Evolutionary conservation across 1,140 invertebrate species (phyloP).

Genomic region (Epicauta chinensis): DNA sequence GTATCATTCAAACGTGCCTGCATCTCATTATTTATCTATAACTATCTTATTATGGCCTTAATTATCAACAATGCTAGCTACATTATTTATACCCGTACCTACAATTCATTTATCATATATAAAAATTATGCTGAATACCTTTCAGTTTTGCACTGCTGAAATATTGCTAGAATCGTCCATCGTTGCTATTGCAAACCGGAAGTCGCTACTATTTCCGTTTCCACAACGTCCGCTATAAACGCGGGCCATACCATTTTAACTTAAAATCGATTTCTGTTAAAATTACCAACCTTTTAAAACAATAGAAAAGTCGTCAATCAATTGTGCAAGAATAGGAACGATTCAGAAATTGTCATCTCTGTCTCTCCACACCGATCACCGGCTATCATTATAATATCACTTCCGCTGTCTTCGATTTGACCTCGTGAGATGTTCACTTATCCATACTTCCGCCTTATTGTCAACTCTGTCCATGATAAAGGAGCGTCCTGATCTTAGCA

Average conservation of each 20-base stretch:
- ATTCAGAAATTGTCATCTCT: too few species aligned
- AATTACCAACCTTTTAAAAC: slow-evolving; percentile 23
- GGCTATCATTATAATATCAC: slow-evolving; percentile 21
- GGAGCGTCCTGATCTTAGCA: slow-evolving; percentile 8
- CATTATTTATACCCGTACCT: too few species aligned
- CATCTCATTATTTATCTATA: slow-evolving; percentile 19
- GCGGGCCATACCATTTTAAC: slow-evolving; percentile 21
- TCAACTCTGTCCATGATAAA: not conserved
- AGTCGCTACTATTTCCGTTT: slow-evolving; percentile 25
- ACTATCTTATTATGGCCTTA: slow-evolving; percentile 20
- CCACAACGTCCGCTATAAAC: slow-evolving; percentile 13
- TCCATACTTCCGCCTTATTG: slow-evolving; percentile 27
- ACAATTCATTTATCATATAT: too few species aligned
- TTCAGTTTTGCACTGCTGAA: not conserved
- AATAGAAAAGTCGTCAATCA: slow-evolving; percentile 14
- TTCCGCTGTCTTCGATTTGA: slow-evolving; percentile 23
- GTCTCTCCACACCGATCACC: slow-evolving; percentile 19
- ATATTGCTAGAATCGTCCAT: slow-evolving; percentile 9
- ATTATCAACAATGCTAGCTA: slow-evolving; percentile 7
- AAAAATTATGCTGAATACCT: too few species aligned
- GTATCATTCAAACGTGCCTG: slow-evolving; percentile 7
- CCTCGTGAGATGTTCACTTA: slow-evolving; percentile 28
- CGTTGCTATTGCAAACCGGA: slow-evolving; percentile 23
- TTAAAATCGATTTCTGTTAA: slow-evolving; percentile 22
- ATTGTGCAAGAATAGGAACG: slow-evolving; percentile 1